Evolutionary conservation across 2,113 vertebrate genomes (phyloP), one percentile per base, ranked within the genome.

Genomic region (Oryzias celebensis): DNA sequence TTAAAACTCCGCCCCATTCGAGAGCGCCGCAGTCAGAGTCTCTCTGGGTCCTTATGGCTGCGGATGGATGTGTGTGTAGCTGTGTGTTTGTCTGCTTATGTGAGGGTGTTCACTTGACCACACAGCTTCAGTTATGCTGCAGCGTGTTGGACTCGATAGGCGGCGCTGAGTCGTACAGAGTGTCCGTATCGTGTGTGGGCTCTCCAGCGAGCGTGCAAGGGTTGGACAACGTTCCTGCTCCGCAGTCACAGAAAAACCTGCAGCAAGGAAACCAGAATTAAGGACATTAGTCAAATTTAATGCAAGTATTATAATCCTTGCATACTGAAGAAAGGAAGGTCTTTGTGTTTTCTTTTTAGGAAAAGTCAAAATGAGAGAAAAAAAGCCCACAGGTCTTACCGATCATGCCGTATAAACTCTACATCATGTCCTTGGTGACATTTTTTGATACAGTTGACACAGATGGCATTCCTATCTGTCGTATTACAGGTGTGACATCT

Each of bases 81-180:
- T 49, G 58, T 75, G 68, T 65, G 82, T 75, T 63, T 74, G 77
- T 78, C 63, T 76, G 67, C 60, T 72, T 67, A 58, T 78, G 66
- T 75, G 65, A 75, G 63, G 68, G 45, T 82, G 91, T 68, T 73
- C 62, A 74, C 65, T 47, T 12, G 18, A 62, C 54, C 4, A 23
- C 46, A 61, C 20, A 61, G 46, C 63, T 93, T 99, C 94, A 99
- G 93, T 98, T 99, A 93, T 98, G 96, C 92, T 99, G 97, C 94
- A 99, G 94, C 58, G 97, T 99, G 92, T 99, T 99, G 85, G 97
- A 99, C 94, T 98, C 97, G 92, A 98, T 99, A 93, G 97, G 97
- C 82, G 97, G 97, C 75, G 97, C 97, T 65, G 97, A 99, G 93
- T 99, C 97, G 88, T 99, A 99, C 91, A 99, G 93, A 91, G 97